These are phyloP conservation scores for Himalopsyche japonica DNA, from an alignment of 2,888 invertebrate species.

Conservation along the genomic window DNA sequence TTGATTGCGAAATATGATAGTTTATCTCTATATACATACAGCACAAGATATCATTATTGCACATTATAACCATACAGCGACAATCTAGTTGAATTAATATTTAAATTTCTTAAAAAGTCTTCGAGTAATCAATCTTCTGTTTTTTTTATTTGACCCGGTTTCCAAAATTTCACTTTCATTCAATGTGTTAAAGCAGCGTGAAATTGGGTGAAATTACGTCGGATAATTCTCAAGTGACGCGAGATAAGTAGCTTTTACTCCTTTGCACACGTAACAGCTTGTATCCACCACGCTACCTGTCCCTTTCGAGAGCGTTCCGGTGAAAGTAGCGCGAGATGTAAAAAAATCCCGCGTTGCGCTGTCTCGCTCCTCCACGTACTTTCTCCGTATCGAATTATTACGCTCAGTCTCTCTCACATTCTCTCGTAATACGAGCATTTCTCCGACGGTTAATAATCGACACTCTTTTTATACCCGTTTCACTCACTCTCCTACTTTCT, in stretches of 20 bases:
- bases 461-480: slow-evolving; percentile 6
- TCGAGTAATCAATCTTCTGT: not conserved
- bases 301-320: slow-evolving; percentile 7
- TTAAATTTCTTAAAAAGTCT: too few species aligned
- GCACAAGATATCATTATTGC: too few species aligned
- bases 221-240: too few species aligned
- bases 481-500: slow-evolving; percentile 27
- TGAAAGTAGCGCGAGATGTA: slow-evolving; percentile 19
- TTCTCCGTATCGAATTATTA: not conserved
- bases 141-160: slow-evolving; percentile 19
- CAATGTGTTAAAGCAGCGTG: slow-evolving; percentile 15
- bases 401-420: slow-evolving; percentile 3
- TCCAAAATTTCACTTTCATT: slow-evolving; percentile 33
- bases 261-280: not conserved
- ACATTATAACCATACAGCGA: too few species aligned
- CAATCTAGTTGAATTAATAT: too few species aligned
- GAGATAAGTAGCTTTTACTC: slow-evolving; percentile 3
- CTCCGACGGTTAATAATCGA: slow-evolving; percentile 6
- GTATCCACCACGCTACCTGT: not conserved
- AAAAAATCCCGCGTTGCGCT: slow-evolving; percentile 3
- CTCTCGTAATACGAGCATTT: slow-evolving; percentile 6
- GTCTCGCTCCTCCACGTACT: slow-evolving; percentile 9
- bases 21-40: too few species aligned
- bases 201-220: slow-evolving; percentile 21
- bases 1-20: too few species aligned